Evolutionary conservation across 2,888 invertebrate genomes (phyloP).

Genomic region (Adelphocoris suturalis): DNA sequence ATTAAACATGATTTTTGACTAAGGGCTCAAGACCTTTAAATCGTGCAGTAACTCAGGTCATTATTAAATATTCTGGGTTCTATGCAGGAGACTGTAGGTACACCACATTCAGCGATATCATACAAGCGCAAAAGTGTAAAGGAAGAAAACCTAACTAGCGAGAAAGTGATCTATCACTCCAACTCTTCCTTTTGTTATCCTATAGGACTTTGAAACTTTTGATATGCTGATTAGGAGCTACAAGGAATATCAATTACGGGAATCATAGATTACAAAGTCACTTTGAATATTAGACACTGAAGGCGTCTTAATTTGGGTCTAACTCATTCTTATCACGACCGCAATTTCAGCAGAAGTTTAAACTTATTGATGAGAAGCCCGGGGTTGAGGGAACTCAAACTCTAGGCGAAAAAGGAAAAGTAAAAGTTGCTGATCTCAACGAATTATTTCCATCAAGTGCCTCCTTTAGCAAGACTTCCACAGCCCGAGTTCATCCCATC

Average conservation of each 20-base stretch:
- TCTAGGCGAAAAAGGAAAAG: conserved; percentile 57
- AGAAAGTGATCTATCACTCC: not conserved
- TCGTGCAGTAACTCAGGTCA: too few relatives aligned
- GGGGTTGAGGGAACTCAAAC: conserved; percentile 30
- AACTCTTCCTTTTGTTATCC: too few relatives aligned
- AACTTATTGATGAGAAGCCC: conserved; percentile 59
- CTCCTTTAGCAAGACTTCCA: conserved; percentile 30
- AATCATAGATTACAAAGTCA: conserved; percentile 67
- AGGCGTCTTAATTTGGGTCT: conserved; percentile 56
- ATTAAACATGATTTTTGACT: too few relatives aligned
- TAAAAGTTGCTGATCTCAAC: conserved; percentile 67
- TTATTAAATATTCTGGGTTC: too few relatives aligned
- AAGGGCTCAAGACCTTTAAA: too few relatives aligned
- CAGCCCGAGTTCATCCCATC: conserved; percentile 25
- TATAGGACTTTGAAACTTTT: conserved; percentile 24
- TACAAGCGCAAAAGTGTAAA: too few relatives aligned
- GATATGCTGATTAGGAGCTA: conserved; percentile 62
- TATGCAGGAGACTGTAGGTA: too few relatives aligned
- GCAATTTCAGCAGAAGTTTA: conserved; percentile 63
- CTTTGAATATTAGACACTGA: conserved; percentile 49
- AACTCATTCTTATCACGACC: conserved; percentile 68
- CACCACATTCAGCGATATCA: too few relatives aligned
- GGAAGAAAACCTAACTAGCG: not conserved
- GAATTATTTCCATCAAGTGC: conserved; percentile 65
- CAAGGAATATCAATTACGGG: conserved; percentile 65